phyloP scores from a whole-genome alignment of 2,888 invertebrate genomes.

The Cheilosia vernalis region DNA sequence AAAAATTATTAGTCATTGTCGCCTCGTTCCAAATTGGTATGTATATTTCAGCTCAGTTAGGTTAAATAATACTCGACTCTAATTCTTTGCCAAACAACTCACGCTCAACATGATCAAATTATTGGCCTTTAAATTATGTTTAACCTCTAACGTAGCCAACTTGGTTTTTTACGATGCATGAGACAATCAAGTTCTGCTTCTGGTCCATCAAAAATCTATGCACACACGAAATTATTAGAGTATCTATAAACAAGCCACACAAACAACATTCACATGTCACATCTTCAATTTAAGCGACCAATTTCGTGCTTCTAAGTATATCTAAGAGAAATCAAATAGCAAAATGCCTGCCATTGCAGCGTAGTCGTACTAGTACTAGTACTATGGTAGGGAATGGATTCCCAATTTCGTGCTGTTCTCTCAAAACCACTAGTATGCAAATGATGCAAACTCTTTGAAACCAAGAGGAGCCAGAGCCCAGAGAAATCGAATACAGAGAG shows the following conservation, averaged over 20 bases:
- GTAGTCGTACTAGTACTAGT: conserved; percentile 1
- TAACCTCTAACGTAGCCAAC: conserved; percentile 28
- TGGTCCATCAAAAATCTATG: conserved; percentile 4
- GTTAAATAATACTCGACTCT: not conserved
- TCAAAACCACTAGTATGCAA: conserved; percentile 8
- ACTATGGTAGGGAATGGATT: conserved; percentile 14
- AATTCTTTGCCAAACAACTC: conserved; percentile 17
- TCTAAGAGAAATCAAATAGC: conserved; percentile 31
- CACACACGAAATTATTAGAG: conserved; percentile 5
- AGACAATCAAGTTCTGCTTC: conserved; percentile 27
- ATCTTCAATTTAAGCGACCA: conserved; percentile 5
- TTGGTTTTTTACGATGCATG: conserved; percentile 11
- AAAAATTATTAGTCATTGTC: too few relatives aligned
- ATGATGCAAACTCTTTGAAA: not conserved
- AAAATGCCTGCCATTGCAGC: conserved; percentile 17
- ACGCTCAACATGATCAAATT: conserved; percentile 34
- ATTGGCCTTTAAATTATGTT: conserved; percentile 45
- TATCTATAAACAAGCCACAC: not conserved
- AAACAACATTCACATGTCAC: not conserved
- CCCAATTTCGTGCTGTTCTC: conserved; percentile 33
- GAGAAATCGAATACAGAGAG: conserved; percentile 31
- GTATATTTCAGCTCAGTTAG: too few relatives aligned
- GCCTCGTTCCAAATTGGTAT: too few relatives aligned
- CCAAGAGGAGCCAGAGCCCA: not conserved
- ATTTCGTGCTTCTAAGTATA: conserved; percentile 7